Conservation (phyloP, 2,888 invertebrate species). For the Blastobasis lacticolella region DNA sequence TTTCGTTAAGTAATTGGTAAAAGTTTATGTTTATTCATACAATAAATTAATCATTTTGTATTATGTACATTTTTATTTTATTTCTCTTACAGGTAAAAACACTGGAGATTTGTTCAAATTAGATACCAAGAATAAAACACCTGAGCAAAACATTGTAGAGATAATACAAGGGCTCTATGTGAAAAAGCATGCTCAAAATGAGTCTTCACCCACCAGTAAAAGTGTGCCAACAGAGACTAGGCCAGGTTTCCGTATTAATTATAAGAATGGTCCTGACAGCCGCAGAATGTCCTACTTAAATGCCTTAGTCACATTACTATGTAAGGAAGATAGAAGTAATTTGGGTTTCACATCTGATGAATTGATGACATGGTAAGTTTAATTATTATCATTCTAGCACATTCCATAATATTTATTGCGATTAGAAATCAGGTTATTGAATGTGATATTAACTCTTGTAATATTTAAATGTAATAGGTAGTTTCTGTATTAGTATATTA, state of each 20-base stretch:
- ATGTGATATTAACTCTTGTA: too few relatives aligned
- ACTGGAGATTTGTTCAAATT: constrained; percentile 79
- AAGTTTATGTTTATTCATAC: too few relatives aligned
- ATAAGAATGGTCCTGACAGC: constrained; percentile 80
- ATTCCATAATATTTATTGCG: too few relatives aligned
- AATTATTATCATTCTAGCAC: not conserved
- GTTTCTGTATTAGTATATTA: too few relatives aligned
- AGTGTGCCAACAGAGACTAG: constrained; percentile 60
- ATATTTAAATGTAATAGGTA: too few relatives aligned
- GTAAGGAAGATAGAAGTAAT: constrained; percentile 76
- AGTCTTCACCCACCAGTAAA: constrained; percentile 55
- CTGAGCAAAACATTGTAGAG: constrained; percentile 77
- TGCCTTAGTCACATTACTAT: constrained; percentile 86
- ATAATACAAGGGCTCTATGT: constrained; percentile 76
- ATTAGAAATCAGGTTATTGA: too few relatives aligned
- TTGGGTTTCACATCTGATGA: constrained; percentile 86
- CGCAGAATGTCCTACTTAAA: constrained; percentile 91
- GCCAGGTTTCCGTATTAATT: constrained; percentile 73
- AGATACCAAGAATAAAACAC: constrained; percentile 72
- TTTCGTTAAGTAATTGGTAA: not conserved
- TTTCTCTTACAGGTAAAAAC: constrained; percentile 60
- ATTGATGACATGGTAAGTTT: constrained; percentile 73
- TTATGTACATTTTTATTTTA: constrained; percentile 4
- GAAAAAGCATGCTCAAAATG: constrained; percentile 52
- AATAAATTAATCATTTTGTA: not conserved